Base-by-base conservation (phyloP, 2,888 invertebrate species). In the Agrochola lychnidis region DNA sequence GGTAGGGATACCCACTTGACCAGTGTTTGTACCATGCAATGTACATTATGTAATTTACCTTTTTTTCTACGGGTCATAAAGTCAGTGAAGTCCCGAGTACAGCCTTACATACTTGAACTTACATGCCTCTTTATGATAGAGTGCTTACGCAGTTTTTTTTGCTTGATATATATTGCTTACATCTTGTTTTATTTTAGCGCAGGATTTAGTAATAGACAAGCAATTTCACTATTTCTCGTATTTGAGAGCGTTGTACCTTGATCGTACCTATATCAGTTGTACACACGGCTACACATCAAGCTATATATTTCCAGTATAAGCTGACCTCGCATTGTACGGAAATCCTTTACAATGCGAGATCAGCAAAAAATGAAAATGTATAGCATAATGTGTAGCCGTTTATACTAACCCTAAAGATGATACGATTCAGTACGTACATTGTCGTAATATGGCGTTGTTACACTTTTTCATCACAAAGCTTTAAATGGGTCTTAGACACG, bases 61-160 rank as follows among this genome's bases (percentile, higher is more conserved):
- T 30, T 56, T 59, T 42, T 19, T 48, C 22, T 12, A 59, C 22
- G 0, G 59, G 53, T 61, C 53, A 48, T 53, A 79, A 79, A 16
- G 53, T 64, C 22, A 68, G 63, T 74, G 51, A 79, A 73, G 51
- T 63, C 68, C 80, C 68, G 10, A 62, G 45, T 64, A 68, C 80
- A 36, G 40, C 40, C 36, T 40, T 25, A 40, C 9, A 22, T 79
- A 63, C 63, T 79, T 73, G 36, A 59, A 64, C 36, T 78, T 42
- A 56, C 10, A 51, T 30, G n/a, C 14, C 19, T 78, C 48, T 53
- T 25, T 25, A 12, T 19, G 14, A 40, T 48, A 57, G 22, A 79
- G 56, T 79, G 36, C 16, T 51, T 63, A 51, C 22, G 7, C 3
- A 7, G 40, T 22, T n/a, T 79, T 78, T 51, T 70, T 48, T 40